Evolutionary conservation across 2,113 vertebrate species (phyloP).

Genomic region (Sapajus apella): DNA sequence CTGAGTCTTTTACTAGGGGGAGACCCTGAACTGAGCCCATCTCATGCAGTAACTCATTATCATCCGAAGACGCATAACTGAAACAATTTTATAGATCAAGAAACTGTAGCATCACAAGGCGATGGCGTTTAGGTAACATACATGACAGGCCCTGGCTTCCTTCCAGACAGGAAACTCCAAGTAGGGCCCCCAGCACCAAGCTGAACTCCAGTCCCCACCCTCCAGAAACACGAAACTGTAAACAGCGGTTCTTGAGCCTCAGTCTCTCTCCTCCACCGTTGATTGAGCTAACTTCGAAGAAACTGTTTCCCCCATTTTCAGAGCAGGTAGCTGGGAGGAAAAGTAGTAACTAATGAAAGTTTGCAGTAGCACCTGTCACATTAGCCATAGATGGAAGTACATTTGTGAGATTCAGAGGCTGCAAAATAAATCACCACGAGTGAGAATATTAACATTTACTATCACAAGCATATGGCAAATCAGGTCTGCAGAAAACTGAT

Average conservation of each 20-base stretch:
- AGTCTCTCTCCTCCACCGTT: not conserved
- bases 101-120: not conserved
- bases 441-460: not conserved
- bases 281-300: not conserved
- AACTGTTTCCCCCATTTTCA: not conserved
- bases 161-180: not conserved
- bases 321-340: not conserved
- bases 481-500: not conserved
- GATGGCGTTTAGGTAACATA: too few relatives aligned
- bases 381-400: not conserved
- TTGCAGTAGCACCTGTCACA: not conserved
- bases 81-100: not conserved
- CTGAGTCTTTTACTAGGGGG: not conserved
- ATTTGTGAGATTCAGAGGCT: not conserved
- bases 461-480: not conserved
- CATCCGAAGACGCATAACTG: not conserved
- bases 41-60: not conserved
- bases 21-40: not conserved
- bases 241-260: not conserved
- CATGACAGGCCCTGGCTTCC: rapidly evolving
- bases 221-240: not conserved
- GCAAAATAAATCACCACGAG: not conserved
- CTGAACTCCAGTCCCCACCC: not conserved
- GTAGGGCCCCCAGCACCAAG: not conserved
- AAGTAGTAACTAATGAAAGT: not conserved